These are phyloP conservation scores for Pelobates cultripes DNA, from an alignment of 2,797 vertebrate species.

Conservation along the genomic window DNA sequence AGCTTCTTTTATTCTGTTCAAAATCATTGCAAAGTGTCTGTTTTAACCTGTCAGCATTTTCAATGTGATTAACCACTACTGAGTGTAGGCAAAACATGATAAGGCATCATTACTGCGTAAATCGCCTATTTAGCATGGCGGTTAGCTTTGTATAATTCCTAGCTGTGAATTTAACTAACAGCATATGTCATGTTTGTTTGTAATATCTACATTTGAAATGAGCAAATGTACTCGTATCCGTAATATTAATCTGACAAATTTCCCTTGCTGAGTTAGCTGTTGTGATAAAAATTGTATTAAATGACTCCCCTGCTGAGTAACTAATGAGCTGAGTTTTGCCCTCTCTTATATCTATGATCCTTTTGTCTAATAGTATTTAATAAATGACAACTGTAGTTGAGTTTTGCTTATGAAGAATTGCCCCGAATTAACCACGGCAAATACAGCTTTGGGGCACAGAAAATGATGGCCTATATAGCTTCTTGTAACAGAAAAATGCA, in stretches of 20 bases:
- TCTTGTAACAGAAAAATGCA: conserved; percentile 13
- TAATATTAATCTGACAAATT: conserved; percentile 59
- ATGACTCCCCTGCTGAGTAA: conserved; percentile 38
- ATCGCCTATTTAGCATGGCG: conserved; percentile 58
- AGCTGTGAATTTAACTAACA: conserved; percentile 64
- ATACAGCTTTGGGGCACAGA: conserved; percentile 13
- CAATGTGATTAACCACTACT: background rate
- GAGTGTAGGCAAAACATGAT: background rate
- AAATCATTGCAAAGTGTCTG: no score
- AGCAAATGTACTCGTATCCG: conserved; percentile 59
- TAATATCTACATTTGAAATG: conserved; percentile 59
- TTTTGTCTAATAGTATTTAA: conserved; percentile 54
- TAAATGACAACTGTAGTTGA: conserved; percentile 48
- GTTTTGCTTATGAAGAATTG: conserved; percentile 43
- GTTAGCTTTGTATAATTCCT: conserved; percentile 57
- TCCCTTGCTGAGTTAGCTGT: conserved; percentile 57
- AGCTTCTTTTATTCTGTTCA: no score
- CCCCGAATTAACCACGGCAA: conserved; percentile 39
- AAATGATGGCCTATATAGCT: conserved; percentile 42
- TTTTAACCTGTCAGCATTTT: background rate
- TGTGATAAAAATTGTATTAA: conserved; percentile 57
- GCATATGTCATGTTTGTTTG: conserved; percentile 60
- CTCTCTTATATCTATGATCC: conserved; percentile 21
- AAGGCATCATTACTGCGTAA: conserved; percentile 59
- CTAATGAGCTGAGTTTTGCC: conserved; percentile 55